phyloP scores from a whole-genome alignment of 2,113 vertebrate species.

The Clarias macrocephalus region DNA sequence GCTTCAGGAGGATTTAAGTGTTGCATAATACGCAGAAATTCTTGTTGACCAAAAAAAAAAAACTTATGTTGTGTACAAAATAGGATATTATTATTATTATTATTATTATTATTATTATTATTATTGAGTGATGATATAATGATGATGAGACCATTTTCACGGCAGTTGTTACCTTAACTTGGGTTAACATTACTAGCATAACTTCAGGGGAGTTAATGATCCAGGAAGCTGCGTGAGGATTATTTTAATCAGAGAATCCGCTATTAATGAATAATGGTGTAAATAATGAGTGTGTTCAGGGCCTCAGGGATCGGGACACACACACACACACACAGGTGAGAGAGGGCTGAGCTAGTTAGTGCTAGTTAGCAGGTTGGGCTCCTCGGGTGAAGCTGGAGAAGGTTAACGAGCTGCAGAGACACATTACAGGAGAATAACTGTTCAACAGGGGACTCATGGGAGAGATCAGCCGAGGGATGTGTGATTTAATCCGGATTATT shows the following conservation, averaged over 20 bases:
- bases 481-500: background rate
- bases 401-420: too few species aligned
- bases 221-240: background rate
- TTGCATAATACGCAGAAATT: background rate
- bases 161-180: background rate
- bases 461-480: background rate
- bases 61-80: background rate
- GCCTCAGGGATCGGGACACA: background rate
- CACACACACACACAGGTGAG: too few species aligned
- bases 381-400: too few species aligned
- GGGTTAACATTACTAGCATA: background rate
- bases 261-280: background rate
- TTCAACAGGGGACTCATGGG: background rate
- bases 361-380: background rate
- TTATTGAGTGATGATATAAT: too few species aligned
- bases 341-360: background rate
- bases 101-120: too few species aligned
- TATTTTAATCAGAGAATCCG: background rate
- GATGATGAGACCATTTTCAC: too few species aligned
- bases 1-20: background rate
- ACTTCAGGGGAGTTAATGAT: conserved; percentile 17
- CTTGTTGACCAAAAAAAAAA: background rate
- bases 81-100: too few species aligned
- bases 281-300: background rate
- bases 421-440: too few species aligned